Percentiles rank a stretch among this genome's conserved stretches.
Evolutionary conservation across 2,113 vertebrate genomes (phyloP).

Genomic region (Xenus cinereus): DNA sequence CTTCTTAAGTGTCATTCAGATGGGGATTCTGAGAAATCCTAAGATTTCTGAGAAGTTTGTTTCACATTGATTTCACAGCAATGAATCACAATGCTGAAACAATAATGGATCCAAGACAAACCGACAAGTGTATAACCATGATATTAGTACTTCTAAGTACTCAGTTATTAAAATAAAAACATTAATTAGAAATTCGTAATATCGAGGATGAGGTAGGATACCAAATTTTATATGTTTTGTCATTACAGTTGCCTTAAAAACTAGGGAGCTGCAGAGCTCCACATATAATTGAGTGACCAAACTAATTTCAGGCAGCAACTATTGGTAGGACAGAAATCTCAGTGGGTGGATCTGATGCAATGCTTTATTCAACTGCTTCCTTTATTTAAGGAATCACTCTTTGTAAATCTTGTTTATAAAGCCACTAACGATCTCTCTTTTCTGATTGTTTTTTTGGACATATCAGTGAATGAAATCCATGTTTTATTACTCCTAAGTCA

Average conservation of each 20-base stretch:
- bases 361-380: background rate
- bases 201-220: background rate
- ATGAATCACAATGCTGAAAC: background rate
- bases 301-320: background rate
- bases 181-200: background rate
- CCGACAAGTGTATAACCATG: background rate
- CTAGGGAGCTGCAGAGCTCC: background rate
- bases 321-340: background rate
- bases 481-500: background rate
- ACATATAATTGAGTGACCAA: background rate
- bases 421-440: background rate
- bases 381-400: background rate
- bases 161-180: background rate
- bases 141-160: background rate
- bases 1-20: background rate
- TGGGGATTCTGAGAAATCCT: background rate
- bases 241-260: background rate
- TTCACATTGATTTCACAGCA: background rate
- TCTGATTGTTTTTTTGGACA: background rate
- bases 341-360: background rate
- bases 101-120: slow-evolving; percentile 2
- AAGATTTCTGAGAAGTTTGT: background rate
- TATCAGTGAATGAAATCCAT: background rate
- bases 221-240: background rate
- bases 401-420: background rate